A percentile compares a stretch with the other conserved stretches of the same genome.
Conservation (phyloP, 2,113 vertebrate species). For the Muntiacus reevesi region DNA sequence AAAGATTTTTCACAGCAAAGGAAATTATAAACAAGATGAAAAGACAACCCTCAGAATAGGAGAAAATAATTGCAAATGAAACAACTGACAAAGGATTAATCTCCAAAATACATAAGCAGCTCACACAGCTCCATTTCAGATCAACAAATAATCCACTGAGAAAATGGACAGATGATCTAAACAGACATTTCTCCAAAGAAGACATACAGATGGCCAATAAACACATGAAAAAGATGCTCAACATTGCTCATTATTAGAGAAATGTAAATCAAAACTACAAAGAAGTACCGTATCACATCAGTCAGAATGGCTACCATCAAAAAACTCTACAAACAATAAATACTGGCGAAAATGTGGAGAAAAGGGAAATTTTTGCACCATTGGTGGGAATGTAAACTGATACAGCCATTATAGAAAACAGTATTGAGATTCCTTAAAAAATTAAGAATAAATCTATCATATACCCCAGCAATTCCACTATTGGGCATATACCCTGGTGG, state of each 20-base stretch:
- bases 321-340: background rate
- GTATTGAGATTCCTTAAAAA: background rate
- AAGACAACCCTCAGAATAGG: background rate
- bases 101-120: background rate
- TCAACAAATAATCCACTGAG: background rate
- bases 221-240: background rate
- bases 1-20: background rate
- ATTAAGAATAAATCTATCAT: background rate
- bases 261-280: background rate
- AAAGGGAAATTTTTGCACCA: background rate
- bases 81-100: background rate
- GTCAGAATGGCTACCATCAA: background rate
- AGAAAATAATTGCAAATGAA: background rate
- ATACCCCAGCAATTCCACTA: background rate
- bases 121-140: background rate
- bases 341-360: background rate
- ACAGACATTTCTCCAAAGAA: background rate
- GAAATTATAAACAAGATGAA: background rate
- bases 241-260: background rate
- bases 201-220: background rate
- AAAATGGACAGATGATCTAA: background rate
- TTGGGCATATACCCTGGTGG: background rate
- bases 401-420: background rate
- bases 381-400: background rate
- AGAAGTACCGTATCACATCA: background rate